Base-by-base conservation (phyloP, 2,888 invertebrate species). In the Andrena praecox region DNA sequence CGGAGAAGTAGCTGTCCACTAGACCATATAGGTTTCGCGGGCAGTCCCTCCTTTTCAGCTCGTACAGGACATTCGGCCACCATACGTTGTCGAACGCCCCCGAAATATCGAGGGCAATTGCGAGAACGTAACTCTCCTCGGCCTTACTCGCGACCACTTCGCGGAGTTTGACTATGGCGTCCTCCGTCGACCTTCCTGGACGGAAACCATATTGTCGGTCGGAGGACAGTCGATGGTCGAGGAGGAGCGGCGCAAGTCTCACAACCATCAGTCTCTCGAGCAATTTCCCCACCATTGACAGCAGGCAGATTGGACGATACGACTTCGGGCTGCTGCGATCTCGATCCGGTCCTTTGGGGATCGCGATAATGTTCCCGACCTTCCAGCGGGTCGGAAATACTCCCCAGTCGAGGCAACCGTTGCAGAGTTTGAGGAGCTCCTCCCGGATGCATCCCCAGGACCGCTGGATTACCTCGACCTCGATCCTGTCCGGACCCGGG, bases 231-330 rank as follows among this genome's bases (percentile, higher is more conserved):
- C n/a, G 6, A 20, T 52, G 50, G 50, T 52, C 50, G 50, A 52
- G 50, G n/a, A 52, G 50, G 50, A 52, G 50, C n/a, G n/a, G 50
- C n/a, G 50, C 50, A n/a, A 52, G 50, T 20, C 50, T 52, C n/a
- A 52, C 50, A 16, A 7, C 50, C 50, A 52, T 52, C n/a, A 52
- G 50, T 52, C 50, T 52, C 50, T 52, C 50, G n/a, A 52, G 50
- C n/a, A 52, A 20, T 7, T 52, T 52, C 2, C 50, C 50, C 6
- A 52, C n/a, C 50, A 52, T 20, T 16, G 50, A 52, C 42, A 42
- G 42, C 42, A 42, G 42, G 42, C 42, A 42, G 12, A 42, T 42
- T 42, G 42, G 42, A 0, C 42, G 42, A 42, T 12, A 42, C 42
- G 42, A 42, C 42, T 42, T 42, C 42, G 42, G 12, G 42, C 42